phyloP scores from a whole-genome alignment of 2,888 invertebrate genomes.

The Cheilosia impressa region DNA sequence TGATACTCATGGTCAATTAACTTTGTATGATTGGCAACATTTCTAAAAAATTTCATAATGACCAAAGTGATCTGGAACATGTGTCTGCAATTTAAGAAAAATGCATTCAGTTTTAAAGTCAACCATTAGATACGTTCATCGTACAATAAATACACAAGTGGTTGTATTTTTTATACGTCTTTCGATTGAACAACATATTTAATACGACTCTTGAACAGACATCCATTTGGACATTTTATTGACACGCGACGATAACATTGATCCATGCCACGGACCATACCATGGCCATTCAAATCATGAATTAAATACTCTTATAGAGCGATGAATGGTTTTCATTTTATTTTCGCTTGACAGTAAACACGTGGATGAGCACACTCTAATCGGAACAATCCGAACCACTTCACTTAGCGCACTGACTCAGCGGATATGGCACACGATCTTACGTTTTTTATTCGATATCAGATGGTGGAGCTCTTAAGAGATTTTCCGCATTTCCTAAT shows the following conservation, averaged over 20 bases:
- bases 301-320: slow-evolving; percentile 29
- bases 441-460: slow-evolving; percentile 30
- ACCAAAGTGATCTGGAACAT: no score
- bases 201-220: not conserved
- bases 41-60: no score
- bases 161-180: no score
- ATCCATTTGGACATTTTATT: slow-evolving; percentile 39
- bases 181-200: no score
- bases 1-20: no score
- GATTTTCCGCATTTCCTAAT: slow-evolving; percentile 14
- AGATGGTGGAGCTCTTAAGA: not conserved
- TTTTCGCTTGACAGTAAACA: slow-evolving; percentile 46
- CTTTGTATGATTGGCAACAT: no score
- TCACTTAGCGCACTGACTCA: slow-evolving; percentile 66
- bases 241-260: slow-evolving; percentile 58
- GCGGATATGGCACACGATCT: slow-evolving; percentile 58
- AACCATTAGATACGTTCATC: no score
- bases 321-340: slow-evolving; percentile 69
- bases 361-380: slow-evolving; percentile 50
- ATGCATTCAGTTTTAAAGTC: no score
- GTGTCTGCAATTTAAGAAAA: no score
- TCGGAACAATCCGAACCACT: slow-evolving; percentile 48
- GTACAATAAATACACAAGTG: no score
- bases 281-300: slow-evolving; percentile 49
- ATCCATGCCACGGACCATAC: slow-evolving; percentile 55